Evolutionary conservation across 2,888 invertebrate genomes (phyloP), one percentile per base, ranked within the genome.

Genomic region (Darwinula stevensoni): DNA sequence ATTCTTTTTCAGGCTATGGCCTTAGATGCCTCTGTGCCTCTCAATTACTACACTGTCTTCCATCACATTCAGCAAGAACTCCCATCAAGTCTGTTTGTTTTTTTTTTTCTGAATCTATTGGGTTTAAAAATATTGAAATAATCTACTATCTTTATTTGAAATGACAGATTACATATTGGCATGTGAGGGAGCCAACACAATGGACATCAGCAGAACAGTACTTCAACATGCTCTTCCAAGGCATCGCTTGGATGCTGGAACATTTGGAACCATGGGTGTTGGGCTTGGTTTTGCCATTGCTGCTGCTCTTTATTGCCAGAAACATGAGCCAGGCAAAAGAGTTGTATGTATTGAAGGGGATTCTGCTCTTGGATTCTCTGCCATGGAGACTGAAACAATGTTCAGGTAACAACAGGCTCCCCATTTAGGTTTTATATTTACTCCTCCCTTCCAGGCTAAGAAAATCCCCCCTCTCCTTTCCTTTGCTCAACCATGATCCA

Each of bases 381-480:
- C 80, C 45, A 86, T 91, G 86, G 94, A 94, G 58, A 61, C 91
- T 16, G 94, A 94, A 56, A 94, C 91, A 0, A 76, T 88, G 65
- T 67, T 73, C 46, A 58, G 65, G 62, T 62, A 41, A n/a, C n/a
- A 4, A 16, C n/a, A 2, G 6, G 17, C n/a, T n/a, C n/a, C n/a
- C n/a, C n/a, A n/a, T n/a, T n/a, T n/a, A n/a, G n/a, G n/a, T n/a
- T n/a, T n/a, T n/a, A n/a, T n/a, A n/a, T n/a, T n/a, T n/a, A n/a
- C n/a, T n/a, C n/a, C n/a, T n/a, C n/a, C n/a, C n/a, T n/a, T n/a
- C n/a, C n/a, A n/a, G n/a, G n/a, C n/a, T n/a, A n/a, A n/a, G n/a
- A n/a, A n/a, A n/a, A n/a, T n/a, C n/a, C n/a, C n/a, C n/a, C n/a
- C n/a, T n/a, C n/a, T n/a, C n/a, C n/a, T n/a, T n/a, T n/a, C n/a